A percentile compares a stretch with the other conserved stretches of the same genome.
phyloP scores from a whole-genome alignment of 2,113 vertebrate genomes.

The Rhegmatorhina hoffmannsi region DNA sequence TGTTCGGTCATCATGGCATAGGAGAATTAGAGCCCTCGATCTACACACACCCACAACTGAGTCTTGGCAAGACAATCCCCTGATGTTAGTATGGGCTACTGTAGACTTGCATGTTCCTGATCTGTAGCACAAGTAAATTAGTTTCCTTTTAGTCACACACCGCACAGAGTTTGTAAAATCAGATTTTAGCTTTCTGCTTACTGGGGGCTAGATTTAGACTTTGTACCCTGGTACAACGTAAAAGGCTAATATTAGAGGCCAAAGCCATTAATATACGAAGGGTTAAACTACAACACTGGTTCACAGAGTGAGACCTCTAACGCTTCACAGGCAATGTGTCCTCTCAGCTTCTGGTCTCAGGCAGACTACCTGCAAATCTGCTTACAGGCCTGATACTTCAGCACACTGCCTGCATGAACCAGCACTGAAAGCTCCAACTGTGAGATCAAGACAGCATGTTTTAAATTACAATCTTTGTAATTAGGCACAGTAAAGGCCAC shows the following conservation, averaged over 20 bases:
- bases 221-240: background rate
- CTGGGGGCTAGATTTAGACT: background rate
- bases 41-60: background rate
- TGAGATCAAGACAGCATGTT: background rate
- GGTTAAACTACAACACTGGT: background rate
- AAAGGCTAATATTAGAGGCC: rapidly evolving
- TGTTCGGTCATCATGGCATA: background rate
- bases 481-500: background rate
- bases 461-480: background rate
- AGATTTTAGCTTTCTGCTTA: background rate
- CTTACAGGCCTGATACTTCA: background rate
- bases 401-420: background rate
- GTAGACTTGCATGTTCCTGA: background rate
- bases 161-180: background rate
- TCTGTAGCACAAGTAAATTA: background rate
- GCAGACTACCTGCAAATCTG: background rate
- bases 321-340: background rate
- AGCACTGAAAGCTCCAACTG: background rate
- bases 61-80: background rate
- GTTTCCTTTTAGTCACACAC: background rate
- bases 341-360: background rate
- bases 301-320: background rate
- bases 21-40: background rate
- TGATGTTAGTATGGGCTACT: background rate
- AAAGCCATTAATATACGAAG: background rate